phyloP scores from a whole-genome alignment of 1,140 invertebrate genomes.

The Caenorhabditis briggsae region DNA sequence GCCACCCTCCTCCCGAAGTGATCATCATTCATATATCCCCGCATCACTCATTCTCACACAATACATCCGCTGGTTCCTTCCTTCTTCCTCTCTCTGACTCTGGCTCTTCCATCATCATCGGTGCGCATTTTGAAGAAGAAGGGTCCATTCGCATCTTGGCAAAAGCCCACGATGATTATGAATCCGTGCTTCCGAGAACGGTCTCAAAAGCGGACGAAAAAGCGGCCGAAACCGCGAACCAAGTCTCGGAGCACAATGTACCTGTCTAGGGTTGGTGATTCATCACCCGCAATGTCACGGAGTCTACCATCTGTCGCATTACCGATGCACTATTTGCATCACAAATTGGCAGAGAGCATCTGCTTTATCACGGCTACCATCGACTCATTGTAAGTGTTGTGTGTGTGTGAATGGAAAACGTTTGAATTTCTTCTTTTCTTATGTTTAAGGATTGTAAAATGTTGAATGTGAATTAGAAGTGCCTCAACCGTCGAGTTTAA shows the following conservation, averaged over 20 bases:
- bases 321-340: conserved; percentile 51
- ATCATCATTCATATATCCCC: conserved; percentile 53
- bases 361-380: conserved; percentile 52
- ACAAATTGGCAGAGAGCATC: conserved; percentile 44
- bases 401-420: neutral
- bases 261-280: conserved; percentile 30
- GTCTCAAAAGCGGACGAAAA: conserved; percentile 18
- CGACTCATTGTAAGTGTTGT: conserved; percentile 49
- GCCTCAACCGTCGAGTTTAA: no score
- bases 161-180: conserved; percentile 13
- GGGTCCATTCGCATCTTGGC: no score
- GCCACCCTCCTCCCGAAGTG: neutral
- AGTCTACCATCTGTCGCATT: conserved; percentile 56
- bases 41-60: conserved; percentile 52
- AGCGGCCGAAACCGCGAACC: neutral
- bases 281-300: conserved; percentile 25
- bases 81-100: neutral
- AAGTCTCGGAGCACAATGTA: conserved; percentile 49
- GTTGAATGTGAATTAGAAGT: no score
- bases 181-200: conserved; percentile 41
- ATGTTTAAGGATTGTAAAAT: no score
- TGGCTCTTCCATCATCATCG: conserved; percentile 3
- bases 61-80: neutral
- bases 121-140: neutral
- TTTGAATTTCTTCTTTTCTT: neutral